phyloP scores from a whole-genome alignment of 1,140 invertebrate genomes.

The Protaetia brevitarsis region DNA sequence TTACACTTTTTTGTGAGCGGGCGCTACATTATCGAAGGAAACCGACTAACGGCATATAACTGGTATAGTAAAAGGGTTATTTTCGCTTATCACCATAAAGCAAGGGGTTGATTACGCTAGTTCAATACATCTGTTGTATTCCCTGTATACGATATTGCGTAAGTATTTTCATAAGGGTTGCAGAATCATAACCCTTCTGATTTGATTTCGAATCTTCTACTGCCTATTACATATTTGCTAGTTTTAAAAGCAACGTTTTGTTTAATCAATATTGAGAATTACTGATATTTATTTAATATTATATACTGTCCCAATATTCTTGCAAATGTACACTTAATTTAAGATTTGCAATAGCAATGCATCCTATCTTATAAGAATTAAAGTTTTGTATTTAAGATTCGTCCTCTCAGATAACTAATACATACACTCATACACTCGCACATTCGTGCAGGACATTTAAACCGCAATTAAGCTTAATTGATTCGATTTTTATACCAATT shows the following conservation, averaged over 20 bases:
- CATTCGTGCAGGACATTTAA: no score
- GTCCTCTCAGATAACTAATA: no score
- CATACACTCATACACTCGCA: no score
- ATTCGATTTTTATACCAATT: constrained; percentile 18
- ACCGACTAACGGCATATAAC: constrained; percentile 1
- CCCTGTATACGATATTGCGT: constrained; percentile 27
- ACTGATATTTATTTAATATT: no score
- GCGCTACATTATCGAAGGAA: neutral
- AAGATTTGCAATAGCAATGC: no score
- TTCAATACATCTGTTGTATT: constrained; percentile 30
- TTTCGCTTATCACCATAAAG: constrained; percentile 6
- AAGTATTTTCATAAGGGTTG: constrained; percentile 29
- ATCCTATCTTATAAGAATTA: neutral
- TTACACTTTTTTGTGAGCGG: constrained; percentile 21
- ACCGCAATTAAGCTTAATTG: constrained; percentile 13
- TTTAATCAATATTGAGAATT: no score
- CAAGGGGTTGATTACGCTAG: constrained; percentile 22
- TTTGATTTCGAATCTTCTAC: constrained; percentile 1
- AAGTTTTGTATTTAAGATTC: no score
- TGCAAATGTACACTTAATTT: no score
- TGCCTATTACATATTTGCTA: no score
- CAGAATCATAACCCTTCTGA: neutral
- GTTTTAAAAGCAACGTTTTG: no score
- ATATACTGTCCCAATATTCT: no score
- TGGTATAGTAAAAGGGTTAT: neutral